Conservation (phyloP, 2,888 invertebrate species). For the Lasioglossum malachurum region DNA sequence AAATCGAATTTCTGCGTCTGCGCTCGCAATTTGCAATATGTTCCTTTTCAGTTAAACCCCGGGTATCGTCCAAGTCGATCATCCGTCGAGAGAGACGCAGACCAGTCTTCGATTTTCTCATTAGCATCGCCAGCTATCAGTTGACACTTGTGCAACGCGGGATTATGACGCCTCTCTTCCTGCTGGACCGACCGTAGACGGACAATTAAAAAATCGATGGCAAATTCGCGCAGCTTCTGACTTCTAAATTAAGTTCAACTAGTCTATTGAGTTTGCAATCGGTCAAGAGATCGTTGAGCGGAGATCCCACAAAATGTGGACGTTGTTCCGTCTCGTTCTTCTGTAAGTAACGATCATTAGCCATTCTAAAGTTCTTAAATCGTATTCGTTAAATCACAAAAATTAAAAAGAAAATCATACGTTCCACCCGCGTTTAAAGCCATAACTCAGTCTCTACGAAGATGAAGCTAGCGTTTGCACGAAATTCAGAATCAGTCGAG, state of each 20-base stretch:
- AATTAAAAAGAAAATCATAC: not conserved
- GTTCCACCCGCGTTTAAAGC: not conserved
- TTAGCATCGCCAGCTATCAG: conserved; percentile 47
- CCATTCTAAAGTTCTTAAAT: not conserved
- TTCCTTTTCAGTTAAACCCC: conserved; percentile 67
- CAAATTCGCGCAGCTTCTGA: not conserved
- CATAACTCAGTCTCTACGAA: not conserved
- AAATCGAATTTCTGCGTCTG: conserved; percentile 63
- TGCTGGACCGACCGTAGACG: not conserved
- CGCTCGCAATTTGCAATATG: conserved; percentile 62
- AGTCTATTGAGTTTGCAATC: not conserved
- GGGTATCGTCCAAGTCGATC: conserved; percentile 58
- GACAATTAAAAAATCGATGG: conserved; percentile 11
- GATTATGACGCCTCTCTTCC: conserved; percentile 18
- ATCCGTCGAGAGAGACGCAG: conserved; percentile 47
- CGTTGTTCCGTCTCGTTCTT: not conserved
- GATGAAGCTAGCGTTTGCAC: conserved; percentile 17
- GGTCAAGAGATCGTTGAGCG: not conserved
- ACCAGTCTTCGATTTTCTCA: conserved; percentile 61
- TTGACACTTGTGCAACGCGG: conserved; percentile 24
- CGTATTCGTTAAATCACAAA: not conserved
- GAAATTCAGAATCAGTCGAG: conserved; percentile 29
- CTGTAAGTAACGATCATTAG: conserved; percentile 29
- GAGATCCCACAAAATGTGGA: conserved; percentile 25
- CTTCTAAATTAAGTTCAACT: conserved; percentile 1